A percentile compares a stretch with the other conserved stretches of the same genome.
phyloP scores from a whole-genome alignment of 1,140 invertebrate species.

The Caenorhabditis briggsae region DNA sequence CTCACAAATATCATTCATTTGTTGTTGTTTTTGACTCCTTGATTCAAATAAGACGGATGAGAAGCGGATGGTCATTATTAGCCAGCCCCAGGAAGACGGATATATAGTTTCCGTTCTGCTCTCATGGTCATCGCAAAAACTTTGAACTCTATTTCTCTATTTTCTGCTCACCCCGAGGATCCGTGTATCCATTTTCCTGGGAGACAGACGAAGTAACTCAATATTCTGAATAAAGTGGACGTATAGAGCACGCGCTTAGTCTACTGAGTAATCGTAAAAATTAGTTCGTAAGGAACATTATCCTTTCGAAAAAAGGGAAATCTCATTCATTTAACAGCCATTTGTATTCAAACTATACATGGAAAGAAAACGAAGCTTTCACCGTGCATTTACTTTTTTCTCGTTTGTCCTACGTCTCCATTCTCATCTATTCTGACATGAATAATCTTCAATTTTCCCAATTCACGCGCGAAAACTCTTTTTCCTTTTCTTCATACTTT shows the following conservation, averaged over 20 bases:
- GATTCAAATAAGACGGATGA: no score
- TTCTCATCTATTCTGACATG: background rate
- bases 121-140: background rate
- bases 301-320: no score
- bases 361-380: background rate
- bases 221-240: conserved; percentile 38
- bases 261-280: background rate
- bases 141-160: background rate
- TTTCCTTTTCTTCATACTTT: background rate
- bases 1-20: no score
- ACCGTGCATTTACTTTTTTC: background rate
- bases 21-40: no score
- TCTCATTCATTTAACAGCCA: background rate
- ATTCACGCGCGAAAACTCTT: background rate
- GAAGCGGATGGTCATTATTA: no score
- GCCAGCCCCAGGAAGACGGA: no score
- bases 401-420: background rate
- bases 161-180: no score
- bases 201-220: conserved; percentile 30
- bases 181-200: conserved; percentile 5
- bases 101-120: no score
- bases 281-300: background rate
- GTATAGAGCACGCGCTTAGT: background rate
- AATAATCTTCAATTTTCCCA: conserved; percentile 43
- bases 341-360: background rate